Percentiles rank a stretch among this genome's conserved stretches.
phyloP scores from a whole-genome alignment of 2,797 vertebrate genomes.

The Pangasius macronema region DNA sequence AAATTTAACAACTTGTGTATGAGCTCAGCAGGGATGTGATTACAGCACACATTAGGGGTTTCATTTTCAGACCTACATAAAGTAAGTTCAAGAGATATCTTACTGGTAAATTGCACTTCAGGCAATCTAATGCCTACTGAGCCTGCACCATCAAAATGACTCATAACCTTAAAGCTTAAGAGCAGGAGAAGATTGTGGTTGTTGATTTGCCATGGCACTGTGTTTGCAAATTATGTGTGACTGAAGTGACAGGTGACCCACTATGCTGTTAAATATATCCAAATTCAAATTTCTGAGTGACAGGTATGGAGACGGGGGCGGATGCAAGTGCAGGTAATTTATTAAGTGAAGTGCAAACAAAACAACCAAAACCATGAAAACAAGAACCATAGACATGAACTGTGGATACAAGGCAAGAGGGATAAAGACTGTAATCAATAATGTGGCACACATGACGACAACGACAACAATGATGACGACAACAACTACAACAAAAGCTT shows the following conservation, averaged over 20 bases:
- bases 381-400: no score
- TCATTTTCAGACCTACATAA: conserved; percentile 12
- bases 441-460: no score
- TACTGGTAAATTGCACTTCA: conserved; percentile 25
- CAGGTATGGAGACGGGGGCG: neutral
- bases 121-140: conserved; percentile 24
- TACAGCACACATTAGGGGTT: conserved; percentile 24
- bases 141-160: conserved; percentile 14
- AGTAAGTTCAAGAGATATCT: conserved; percentile 17
- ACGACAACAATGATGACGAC: no score
- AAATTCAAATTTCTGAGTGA: conserved; percentile 34
- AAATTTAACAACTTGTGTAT: neutral
- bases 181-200: conserved; percentile 3
- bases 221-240: conserved; percentile 41
- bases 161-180: conserved; percentile 29
- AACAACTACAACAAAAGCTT: no score
- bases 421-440: no score
- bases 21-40: conserved; percentile 22
- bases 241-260: conserved; percentile 28
- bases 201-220: conserved; percentile 21
- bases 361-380: no score
- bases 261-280: conserved; percentile 50
- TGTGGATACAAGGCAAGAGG: no score
- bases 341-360: no score
- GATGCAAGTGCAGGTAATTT: no score